Conservation (phyloP, 1,140 invertebrate species). For the Dryas iulia region DNA sequence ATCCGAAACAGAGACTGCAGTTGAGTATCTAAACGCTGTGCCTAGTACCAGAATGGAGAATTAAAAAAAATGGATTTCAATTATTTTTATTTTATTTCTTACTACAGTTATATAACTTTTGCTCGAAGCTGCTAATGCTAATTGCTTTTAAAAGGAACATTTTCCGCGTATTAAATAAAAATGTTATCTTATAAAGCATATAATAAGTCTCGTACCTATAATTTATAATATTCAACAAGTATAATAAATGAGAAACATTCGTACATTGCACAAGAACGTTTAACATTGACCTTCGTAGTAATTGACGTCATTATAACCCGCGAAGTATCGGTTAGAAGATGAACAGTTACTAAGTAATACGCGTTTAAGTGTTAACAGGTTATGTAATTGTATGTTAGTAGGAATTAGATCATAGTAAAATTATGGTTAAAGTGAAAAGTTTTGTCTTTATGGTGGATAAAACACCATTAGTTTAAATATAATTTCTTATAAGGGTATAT, state of each 20-base stretch:
- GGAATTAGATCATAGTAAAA: background rate
- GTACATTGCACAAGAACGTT: background rate
- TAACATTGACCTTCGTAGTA: conserved; percentile 10
- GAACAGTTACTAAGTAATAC: background rate
- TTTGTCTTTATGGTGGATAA: background rate
- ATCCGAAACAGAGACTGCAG: no score
- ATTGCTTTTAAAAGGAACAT: background rate
- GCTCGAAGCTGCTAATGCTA: background rate
- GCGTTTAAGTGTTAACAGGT: background rate
- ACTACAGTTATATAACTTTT: no score
- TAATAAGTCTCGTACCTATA: no score
- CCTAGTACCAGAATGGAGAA: no score
- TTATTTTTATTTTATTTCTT: no score
- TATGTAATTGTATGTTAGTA: background rate
- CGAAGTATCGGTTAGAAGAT: background rate
- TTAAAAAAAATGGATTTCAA: no score
- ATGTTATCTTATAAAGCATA: background rate
- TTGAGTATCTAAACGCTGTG: no score
- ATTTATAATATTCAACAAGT: background rate
- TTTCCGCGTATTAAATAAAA: background rate
- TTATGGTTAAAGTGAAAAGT: background rate
- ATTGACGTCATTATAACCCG: conserved; percentile 11
- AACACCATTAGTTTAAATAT: background rate
- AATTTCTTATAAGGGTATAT: background rate
- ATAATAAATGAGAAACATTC: background rate